Percentiles rank a stretch among this genome's conserved stretches.
These are phyloP conservation scores for Hestina assimilis DNA, from an alignment of 1,140 invertebrate species.

Conservation along the genomic window DNA sequence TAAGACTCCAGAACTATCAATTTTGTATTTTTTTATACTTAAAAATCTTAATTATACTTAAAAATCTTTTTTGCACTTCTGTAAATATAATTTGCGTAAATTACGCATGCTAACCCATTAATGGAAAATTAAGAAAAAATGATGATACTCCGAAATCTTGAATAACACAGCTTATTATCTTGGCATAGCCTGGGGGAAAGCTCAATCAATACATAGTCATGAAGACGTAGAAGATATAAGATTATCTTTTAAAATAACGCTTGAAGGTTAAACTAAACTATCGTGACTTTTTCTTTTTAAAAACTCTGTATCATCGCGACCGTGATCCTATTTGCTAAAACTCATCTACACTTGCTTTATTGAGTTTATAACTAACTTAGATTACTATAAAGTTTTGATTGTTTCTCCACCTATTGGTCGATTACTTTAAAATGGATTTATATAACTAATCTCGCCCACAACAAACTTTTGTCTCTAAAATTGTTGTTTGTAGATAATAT, in stretches of 20 bases:
- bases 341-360: slow-evolving; percentile 19
- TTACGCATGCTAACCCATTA: too few relatives aligned
- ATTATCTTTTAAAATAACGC: slow-evolving; percentile 13
- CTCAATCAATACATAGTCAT: slow-evolving; percentile 9
- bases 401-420: background rate
- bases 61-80: too few relatives aligned
- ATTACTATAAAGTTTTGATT: background rate
- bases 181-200: too few relatives aligned
- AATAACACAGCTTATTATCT: too few relatives aligned
- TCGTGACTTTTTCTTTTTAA: slow-evolving; percentile 22
- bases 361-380: slow-evolving; percentile 17
- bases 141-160: too few relatives aligned
- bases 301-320: slow-evolving; percentile 25
- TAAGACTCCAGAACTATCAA: too few relatives aligned
- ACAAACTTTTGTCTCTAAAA: background rate
- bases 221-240: background rate
- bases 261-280: slow-evolving; percentile 16
- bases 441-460: background rate
- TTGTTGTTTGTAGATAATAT: too few relatives aligned
- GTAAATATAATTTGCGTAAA: too few relatives aligned
- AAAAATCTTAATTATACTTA: too few relatives aligned
- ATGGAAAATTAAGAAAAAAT: too few relatives aligned
- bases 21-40: too few relatives aligned
- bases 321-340: slow-evolving; percentile 32
- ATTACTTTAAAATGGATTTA: too few relatives aligned